Evolutionary conservation across 2,888 invertebrate species (phyloP), one percentile per base, ranked within the genome.

Genomic region (Fissipunctia ypsillon): DNA sequence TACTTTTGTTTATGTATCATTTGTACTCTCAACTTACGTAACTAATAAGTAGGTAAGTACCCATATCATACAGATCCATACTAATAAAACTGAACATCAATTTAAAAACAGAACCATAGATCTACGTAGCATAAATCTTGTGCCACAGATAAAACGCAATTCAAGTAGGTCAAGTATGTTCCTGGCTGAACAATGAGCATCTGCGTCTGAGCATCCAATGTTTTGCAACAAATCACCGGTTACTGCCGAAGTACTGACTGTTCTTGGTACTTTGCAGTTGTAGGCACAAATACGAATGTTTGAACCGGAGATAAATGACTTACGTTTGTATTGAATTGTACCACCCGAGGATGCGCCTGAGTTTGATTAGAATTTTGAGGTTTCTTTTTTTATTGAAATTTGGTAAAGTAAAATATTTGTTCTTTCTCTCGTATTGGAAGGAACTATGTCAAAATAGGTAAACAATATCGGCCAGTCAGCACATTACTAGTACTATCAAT

Each of bases 111-210:
- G 81, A 81, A 38, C 38, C 65, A 54, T 61, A 80, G 54, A 25
- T 56, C 6, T 48, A 54, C 66, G 73, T 38, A 75, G 64, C 69
- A 85, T 87, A 87, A 85, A 87, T 82, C 84, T 84, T 72, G 61
- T 54, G 61, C 48, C 64, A 70, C 69, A 75, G 56, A 83, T 79
- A 69, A 84, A 79, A 73, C 70, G 73, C 57, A 68, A 61, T 66
- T 63, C 67, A 85, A 86, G 68, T 86, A 75, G 89, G 88, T 89
- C 90, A 89, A 89, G 89, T 88, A 86, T 86, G 83, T 74, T 81
- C 76, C 70, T 81, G 69, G 81, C 73, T 78, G 84, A 87, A 86
- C 84, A 80, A 80, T 81, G 64, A 78, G 80, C 85, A 78, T 82
- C 78, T 80, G 74, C 81, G 60, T n/a, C 52, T 67, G 70, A 48